Conservation (phyloP, 2,113 vertebrate species). For the Oncorhynchus nerka region DNA sequence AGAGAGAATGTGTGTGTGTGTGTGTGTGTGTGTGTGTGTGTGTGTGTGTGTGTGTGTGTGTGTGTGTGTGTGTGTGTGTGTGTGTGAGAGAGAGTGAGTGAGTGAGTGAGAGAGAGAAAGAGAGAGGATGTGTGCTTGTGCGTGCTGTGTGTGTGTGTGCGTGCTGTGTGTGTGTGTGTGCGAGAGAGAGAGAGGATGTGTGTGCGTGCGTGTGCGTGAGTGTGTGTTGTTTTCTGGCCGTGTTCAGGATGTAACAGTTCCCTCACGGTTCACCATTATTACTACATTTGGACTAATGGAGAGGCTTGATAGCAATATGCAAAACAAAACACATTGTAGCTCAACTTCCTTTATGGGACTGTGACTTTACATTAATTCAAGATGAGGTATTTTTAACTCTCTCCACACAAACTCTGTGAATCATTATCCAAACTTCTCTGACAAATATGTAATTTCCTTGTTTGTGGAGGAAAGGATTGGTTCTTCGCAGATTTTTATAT, state of each 20-base stretch:
- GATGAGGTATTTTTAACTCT: background rate
- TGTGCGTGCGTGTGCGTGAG: background rate
- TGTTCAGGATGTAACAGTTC: background rate
- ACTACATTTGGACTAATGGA: background rate
- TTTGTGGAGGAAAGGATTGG: background rate
- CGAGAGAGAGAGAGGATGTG: too few relatives aligned
- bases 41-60: background rate
- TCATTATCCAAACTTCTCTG: background rate
- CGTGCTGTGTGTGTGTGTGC: too few relatives aligned
- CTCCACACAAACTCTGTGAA: background rate
- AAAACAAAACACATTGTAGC: constrained; percentile 1
- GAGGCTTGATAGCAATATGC: background rate
- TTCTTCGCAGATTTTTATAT: too few relatives aligned
- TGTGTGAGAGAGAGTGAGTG: too few relatives aligned
- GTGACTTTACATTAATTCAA: background rate
- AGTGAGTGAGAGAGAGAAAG: too few relatives aligned
- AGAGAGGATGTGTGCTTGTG: too few relatives aligned
- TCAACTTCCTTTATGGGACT: background rate
- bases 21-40: background rate
- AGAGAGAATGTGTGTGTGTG: background rate
- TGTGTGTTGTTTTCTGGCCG: background rate
- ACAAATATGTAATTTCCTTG: background rate
- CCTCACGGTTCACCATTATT: background rate
- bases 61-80: background rate
- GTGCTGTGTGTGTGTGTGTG: too few relatives aligned